Base-by-base conservation (phyloP, 2,797 vertebrate species). In the Trichosurus vulpecula region DNA sequence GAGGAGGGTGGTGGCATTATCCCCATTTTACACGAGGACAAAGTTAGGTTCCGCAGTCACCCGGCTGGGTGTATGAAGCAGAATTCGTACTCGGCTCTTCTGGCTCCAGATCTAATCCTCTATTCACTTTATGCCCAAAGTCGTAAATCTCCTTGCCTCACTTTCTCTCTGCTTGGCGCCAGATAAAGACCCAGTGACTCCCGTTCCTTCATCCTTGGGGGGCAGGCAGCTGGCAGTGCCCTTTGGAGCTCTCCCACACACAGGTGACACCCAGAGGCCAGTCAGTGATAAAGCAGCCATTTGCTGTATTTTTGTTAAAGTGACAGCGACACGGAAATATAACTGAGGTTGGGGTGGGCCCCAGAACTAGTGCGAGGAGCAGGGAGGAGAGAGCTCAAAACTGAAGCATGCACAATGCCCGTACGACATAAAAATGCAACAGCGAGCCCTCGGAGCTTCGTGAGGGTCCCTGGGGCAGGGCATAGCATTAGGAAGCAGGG, bases 221-320 rank as follows among this genome's bases (percentile, higher is more conserved):
- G 29, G 91, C 52, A 74, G 54, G 66, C 6, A 2, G 22, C 54
- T 29, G 47, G 91, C 1, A 74, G 61, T 27, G 90, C 22, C 35
- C 53, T 41, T 5, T 16, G 11, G 10, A 57, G 54, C 74, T 6
- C 4, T 55, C 55, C 29, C 22, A n/a, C 25, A 52, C 0, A 1
- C 57, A 93, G 95, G 93, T 93, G 95, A 90, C 56, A 14, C 52
- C 92, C 54, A 61, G 94, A 97, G 92, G 92, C 96, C 95, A 47
- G 92, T 87, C 54, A 95, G 89, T 95, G 74, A 87, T 87, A 51
- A 87, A 87, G 96, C 6, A 95, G 95, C 96, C 55, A 95, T 92
- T 94, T 0, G 41, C 94, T 97, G 94, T 97, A 97, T 97, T 98
- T 97, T 95, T 94, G 97, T 74, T 96, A 87, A 97, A 96, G 94